Evolutionary conservation across 2,888 invertebrate genomes (phyloP).

Genomic region (Sphaerophoria taeniata): DNA sequence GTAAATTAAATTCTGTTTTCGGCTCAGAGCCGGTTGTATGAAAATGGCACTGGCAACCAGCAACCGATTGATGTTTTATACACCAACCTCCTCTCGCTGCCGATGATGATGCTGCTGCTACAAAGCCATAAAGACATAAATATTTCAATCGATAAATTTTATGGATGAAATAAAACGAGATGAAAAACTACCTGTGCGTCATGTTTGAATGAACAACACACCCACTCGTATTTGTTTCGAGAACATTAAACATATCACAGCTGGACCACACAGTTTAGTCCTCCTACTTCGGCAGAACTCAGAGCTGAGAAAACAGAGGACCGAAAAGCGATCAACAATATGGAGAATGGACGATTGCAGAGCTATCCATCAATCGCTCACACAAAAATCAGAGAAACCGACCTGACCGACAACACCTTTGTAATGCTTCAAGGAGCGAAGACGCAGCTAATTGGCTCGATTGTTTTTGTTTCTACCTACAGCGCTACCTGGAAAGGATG

Average conservation of each 20-base stretch:
- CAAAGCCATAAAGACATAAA: neutral
- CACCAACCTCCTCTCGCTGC: neutral
- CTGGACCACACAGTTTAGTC: slow-evolving; percentile 22
- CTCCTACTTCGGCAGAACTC: slow-evolving; percentile 43
- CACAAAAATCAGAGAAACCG: slow-evolving; percentile 3
- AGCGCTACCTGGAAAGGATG: slow-evolving; percentile 59
- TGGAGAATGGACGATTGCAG: slow-evolving; percentile 38
- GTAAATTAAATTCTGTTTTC: slow-evolving; percentile 28
- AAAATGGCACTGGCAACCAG: neutral
- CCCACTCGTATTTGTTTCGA: slow-evolving; percentile 40
- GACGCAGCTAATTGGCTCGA: slow-evolving; percentile 66
- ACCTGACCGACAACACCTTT: slow-evolving; percentile 62
- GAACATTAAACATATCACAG: slow-evolving; percentile 9
- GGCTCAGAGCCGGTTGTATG: slow-evolving; percentile 2
- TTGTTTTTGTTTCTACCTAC: neutral
- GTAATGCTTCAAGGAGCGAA: slow-evolving; percentile 26
- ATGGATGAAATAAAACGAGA: slow-evolving; percentile 41
- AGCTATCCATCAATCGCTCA: slow-evolving; percentile 64
- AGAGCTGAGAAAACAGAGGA: slow-evolving; percentile 11
- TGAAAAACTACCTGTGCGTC: slow-evolving; percentile 45
- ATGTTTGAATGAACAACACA: slow-evolving; percentile 53
- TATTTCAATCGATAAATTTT: slow-evolving; percentile 34
- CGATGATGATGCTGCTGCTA: neutral
- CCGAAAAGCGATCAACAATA: neutral
- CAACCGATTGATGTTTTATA: too few species aligned